Percentiles rank a stretch among this genome's conserved stretches.
phyloP scores from a whole-genome alignment of 2,797 vertebrate genomes.

The Malacoctenus gilli region DNA sequence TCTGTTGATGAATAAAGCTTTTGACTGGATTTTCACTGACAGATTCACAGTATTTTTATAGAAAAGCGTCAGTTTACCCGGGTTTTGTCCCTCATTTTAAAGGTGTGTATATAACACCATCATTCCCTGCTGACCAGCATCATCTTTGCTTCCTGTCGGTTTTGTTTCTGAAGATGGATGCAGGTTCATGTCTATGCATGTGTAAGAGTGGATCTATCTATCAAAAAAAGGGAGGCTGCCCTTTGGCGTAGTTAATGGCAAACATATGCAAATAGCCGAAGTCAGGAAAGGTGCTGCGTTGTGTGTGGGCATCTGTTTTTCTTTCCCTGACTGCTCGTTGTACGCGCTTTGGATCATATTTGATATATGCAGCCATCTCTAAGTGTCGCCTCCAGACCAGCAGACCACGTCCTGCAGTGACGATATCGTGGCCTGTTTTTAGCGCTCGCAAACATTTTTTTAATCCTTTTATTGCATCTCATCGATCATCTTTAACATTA shows the following conservation, averaged over 20 bases:
- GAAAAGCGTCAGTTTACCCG: conserved; percentile 5
- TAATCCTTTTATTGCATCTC: neutral
- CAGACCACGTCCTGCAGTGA: neutral
- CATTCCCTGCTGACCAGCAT: too few species aligned
- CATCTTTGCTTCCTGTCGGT: too few species aligned
- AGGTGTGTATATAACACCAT: too few species aligned
- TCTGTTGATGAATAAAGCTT: too few species aligned
- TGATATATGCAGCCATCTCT: conserved; percentile 5
- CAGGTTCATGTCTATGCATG: conserved; percentile 13
- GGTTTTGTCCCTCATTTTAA: too few species aligned
- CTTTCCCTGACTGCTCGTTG: conserved; percentile 20
- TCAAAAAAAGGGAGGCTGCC: conserved; percentile 57
- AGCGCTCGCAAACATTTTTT: too few species aligned
- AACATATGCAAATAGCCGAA: conserved; percentile 62
- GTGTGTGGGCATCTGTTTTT: too few species aligned
- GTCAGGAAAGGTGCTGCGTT: conserved; percentile 19
- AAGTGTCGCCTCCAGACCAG: neutral
- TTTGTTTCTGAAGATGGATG: conserved; percentile 15
- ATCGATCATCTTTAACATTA: neutral
- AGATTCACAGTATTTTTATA: conserved; percentile 11
- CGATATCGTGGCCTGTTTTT: neutral
- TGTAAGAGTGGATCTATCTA: conserved; percentile 28
- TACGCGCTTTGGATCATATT: conserved; percentile 10
- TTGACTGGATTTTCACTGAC: too few species aligned
- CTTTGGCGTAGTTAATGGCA: conserved; percentile 56